Percentiles rank a stretch among this genome's conserved stretches.
Evolutionary conservation across 2,113 vertebrate genomes (phyloP).

Genomic region (Dicaeum eximium): DNA sequence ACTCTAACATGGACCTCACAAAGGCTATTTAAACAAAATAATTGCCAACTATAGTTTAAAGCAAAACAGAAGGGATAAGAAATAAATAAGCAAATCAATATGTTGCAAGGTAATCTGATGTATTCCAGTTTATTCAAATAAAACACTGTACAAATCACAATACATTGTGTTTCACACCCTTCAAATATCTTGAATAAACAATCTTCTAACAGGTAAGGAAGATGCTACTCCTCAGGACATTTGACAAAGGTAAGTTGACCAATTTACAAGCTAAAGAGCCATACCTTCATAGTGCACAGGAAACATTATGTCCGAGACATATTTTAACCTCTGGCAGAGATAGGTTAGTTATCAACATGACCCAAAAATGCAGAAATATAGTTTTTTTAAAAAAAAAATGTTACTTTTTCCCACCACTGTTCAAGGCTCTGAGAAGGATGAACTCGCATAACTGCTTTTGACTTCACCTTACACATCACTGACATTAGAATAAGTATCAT

Average conservation of each 20-base stretch:
- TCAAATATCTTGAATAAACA: background rate
- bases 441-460: background rate
- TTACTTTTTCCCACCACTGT: background rate
- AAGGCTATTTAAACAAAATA: conserved; percentile 40
- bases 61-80: background rate
- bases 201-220: background rate
- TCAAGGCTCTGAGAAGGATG: background rate
- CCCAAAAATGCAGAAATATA: background rate
- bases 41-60: background rate
- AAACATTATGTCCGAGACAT: background rate
- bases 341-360: background rate
- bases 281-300: background rate
- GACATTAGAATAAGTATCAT: background rate
- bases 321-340: background rate
- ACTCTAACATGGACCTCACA: background rate
- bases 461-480: background rate
- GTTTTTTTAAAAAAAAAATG: background rate
- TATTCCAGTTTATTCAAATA: background rate
- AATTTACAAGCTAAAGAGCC: background rate
- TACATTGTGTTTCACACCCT: background rate
- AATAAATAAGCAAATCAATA: background rate
- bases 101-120: background rate
- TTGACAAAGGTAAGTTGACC: background rate
- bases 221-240: background rate
- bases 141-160: background rate